These are phyloP conservation scores for Lycaena phlaeas DNA, from an alignment of 2,888 invertebrate species.

Conservation along the genomic window DNA sequence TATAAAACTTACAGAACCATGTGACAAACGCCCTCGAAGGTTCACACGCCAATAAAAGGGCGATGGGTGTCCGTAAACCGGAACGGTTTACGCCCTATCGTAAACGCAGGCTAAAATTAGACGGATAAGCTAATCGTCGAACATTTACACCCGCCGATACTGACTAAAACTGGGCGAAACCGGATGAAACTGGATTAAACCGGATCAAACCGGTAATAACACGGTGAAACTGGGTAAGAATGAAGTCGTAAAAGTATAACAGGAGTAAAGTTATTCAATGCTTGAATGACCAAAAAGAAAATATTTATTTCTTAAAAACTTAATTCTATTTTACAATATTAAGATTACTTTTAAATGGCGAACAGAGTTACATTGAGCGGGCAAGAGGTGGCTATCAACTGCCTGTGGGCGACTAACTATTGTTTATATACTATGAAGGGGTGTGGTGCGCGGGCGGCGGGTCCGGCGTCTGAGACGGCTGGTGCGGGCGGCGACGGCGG, in stretches of 20 bases:
- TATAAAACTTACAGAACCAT: background rate
- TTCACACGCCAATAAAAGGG: constrained; percentile 6
- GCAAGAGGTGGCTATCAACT: too few species aligned
- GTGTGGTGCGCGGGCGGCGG: too few species aligned
- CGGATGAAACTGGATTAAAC: constrained; percentile 1
- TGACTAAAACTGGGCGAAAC: background rate
- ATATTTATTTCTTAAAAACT: too few species aligned
- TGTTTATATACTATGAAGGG: too few species aligned
- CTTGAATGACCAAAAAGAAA: too few species aligned
- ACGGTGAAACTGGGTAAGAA: background rate
- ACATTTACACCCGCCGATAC: constrained; percentile 3
- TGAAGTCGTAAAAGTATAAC: background rate
- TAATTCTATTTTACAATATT: too few species aligned
- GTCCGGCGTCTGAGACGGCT: too few species aligned
- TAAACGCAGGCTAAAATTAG: constrained; percentile 13
- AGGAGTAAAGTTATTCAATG: too few species aligned
- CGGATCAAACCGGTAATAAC: constrained; percentile 4
- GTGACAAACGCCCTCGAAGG: constrained; percentile 5
- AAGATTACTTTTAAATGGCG: too few species aligned
- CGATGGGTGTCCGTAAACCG: constrained; percentile 10
- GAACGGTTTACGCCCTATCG: constrained; percentile 13
- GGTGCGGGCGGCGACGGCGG: too few species aligned
- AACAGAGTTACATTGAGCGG: too few species aligned
- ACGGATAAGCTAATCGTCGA: constrained; percentile 7
- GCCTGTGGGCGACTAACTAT: too few species aligned